Evolutionary conservation across 2,888 invertebrate genomes (phyloP), one percentile per base, ranked within the genome.

Genomic region (Galerucella calmariensis): DNA sequence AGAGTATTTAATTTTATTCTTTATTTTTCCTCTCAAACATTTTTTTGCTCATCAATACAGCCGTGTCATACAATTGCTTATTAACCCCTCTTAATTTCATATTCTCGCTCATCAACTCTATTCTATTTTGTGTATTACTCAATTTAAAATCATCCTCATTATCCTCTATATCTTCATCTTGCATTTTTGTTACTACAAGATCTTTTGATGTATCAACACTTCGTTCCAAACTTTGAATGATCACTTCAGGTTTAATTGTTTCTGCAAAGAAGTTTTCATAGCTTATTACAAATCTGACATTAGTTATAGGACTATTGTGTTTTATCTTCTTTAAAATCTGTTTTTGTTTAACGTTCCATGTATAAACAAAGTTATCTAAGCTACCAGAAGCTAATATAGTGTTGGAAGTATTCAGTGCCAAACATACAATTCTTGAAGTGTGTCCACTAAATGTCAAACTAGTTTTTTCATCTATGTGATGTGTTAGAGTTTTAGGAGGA

Each of bases 331-430:
- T 90, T 4, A 95, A 85, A 67, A 94, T 91, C 85, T 96, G 95
- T 74, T 91, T 89, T 84, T 94, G 96, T 8, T 88, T 88, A 72
- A 96, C 91, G 81, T 97, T 93, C 97, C 97, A 97, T 27, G 96
- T 84, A 78, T 92, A 91, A 0, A 96, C 92, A 75, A 90, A 90
- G 67, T 91, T 91, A 87, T 95, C 95, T 76, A 91, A 90, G 0
- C 94, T 93, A 0, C 94, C 96, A 0, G 97, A 95, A 71, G 94
- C 89, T 35, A 97, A 85, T 14, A 91, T 90, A 59, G 90, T 90
- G 6, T 94, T 94, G 85, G 94, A 93, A 53, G 92, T 84, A 11
- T 96, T 95, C 0, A 94, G 88, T 0, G 93, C 91, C 58, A 97
- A 85, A 82, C 93, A 92, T 0, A 92, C 93, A 0, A 97, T 90